phyloP scores from a whole-genome alignment of 1,140 invertebrate genomes.

The Hormaphis cornu region DNA sequence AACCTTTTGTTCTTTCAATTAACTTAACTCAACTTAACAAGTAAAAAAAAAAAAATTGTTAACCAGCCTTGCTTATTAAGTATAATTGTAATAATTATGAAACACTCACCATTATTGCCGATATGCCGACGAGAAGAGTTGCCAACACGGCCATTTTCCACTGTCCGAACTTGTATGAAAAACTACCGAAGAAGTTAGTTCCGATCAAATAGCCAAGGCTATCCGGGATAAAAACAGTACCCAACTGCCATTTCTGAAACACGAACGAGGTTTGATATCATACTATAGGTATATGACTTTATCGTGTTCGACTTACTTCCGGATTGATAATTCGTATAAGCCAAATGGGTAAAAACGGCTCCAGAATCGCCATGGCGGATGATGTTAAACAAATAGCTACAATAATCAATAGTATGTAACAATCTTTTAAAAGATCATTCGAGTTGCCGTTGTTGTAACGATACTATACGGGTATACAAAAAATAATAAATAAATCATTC shows the following conservation, averaged over 20 bases:
- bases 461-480: no score
- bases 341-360: slow-evolving; percentile 75
- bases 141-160: slow-evolving; percentile 54
- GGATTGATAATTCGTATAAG: slow-evolving; percentile 61
- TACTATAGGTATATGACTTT: neutral
- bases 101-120: slow-evolving; percentile 52
- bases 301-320: slow-evolving; percentile 45
- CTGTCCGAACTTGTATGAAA: slow-evolving; percentile 53
- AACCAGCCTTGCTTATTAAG: no score
- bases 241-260: slow-evolving; percentile 55
- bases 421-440: slow-evolving; percentile 49
- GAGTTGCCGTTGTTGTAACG: slow-evolving; percentile 39
- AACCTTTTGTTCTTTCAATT: no score
- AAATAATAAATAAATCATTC: no score
- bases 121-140: slow-evolving; percentile 53
- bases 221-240: slow-evolving; percentile 72
- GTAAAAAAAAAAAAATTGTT: no score
- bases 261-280: neutral
- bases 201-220: slow-evolving; percentile 71
- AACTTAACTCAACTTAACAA: no score
- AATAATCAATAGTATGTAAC: slow-evolving; percentile 51
- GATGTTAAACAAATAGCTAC: slow-evolving; percentile 65
- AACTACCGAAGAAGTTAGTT: slow-evolving; percentile 61
- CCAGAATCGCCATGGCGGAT: slow-evolving; percentile 66
- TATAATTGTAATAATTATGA: no score